Evolutionary conservation across 2,113 vertebrate genomes (phyloP).

Genomic region (Mionectes macconnelli): DNA sequence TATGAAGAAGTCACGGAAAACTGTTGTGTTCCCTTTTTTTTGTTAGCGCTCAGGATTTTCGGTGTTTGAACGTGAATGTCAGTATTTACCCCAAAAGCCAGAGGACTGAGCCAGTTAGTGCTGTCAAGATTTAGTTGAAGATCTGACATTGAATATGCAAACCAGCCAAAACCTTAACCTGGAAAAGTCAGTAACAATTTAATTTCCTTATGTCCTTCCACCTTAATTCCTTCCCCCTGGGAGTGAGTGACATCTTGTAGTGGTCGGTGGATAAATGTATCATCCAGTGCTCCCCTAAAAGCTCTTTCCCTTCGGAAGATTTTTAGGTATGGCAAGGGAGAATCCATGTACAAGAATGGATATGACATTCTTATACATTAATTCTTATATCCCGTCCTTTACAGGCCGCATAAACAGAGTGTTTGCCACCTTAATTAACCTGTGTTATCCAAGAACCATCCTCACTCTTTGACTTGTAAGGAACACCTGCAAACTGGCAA

Average conservation of each 20-base stretch:
- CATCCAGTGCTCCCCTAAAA: not conserved
- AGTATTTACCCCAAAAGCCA: not conserved
- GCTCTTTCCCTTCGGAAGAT: not conserved
- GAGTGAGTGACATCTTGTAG: not conserved
- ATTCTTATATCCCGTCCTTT: accelerated
- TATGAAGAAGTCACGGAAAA: not conserved
- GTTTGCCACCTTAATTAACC: not conserved
- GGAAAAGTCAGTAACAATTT: not conserved
- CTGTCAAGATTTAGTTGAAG: not conserved
- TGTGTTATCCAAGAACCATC: not conserved
- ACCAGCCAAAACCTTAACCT: not conserved
- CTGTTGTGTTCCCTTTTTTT: not conserved
- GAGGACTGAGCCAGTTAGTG: not conserved
- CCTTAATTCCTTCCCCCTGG: not conserved
- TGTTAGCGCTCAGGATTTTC: not conserved
- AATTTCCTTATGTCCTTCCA: not conserved
- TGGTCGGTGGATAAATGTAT: not conserved
- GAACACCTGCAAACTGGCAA: not conserved
- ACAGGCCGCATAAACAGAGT: accelerated
- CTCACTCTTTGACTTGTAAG: not conserved
- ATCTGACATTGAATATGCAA: not conserved
- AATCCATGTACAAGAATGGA: accelerated
- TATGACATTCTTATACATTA: accelerated
- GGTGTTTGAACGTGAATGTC: not conserved
- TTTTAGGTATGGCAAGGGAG: not conserved